Conservation (phyloP, 2,888 invertebrate species). For the Esperia sulphurella region DNA sequence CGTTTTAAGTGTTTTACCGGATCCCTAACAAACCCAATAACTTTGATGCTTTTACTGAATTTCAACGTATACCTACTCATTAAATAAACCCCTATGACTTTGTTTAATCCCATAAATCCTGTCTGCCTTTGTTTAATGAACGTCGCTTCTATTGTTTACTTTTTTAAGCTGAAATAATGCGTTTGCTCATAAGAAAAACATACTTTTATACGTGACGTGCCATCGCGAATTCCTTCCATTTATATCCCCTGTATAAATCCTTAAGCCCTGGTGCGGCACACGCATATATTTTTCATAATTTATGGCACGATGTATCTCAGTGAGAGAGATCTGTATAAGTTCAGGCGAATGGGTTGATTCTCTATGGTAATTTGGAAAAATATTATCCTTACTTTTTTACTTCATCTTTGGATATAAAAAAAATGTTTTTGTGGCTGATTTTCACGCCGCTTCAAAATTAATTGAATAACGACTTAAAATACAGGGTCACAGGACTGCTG, state of each 20-base stretch:
- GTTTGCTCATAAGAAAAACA: slow-evolving; percentile 4
- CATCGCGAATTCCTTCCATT: slow-evolving; percentile 15
- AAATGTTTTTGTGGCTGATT: too few species aligned
- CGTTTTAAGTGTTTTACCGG: too few species aligned
- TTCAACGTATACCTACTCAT: not conserved
- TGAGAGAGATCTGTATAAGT: slow-evolving; percentile 25
- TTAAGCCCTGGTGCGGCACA: slow-evolving; percentile 28
- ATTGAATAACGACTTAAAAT: too few species aligned
- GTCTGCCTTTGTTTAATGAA: slow-evolving; percentile 1
- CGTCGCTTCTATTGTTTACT: not conserved
- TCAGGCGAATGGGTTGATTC: slow-evolving; percentile 22
- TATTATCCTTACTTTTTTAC: too few species aligned
- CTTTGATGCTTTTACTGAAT: too few species aligned
- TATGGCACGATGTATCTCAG: slow-evolving; percentile 25
- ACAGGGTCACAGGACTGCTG: too few species aligned
- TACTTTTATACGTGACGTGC: slow-evolving; percentile 7
- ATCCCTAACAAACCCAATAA: too few species aligned
- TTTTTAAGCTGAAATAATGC: slow-evolving; percentile 10
- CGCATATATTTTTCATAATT: slow-evolving; percentile 35
- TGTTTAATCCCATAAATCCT: slow-evolving; percentile 1
- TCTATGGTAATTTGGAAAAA: slow-evolving; percentile 13
- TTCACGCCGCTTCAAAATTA: too few species aligned
- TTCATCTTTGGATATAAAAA: too few species aligned
- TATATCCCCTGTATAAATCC: slow-evolving; percentile 31
- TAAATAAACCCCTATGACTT: not conserved